Percentiles rank a stretch among this genome's conserved stretches.
Evolutionary conservation across 2,888 invertebrate species (phyloP).

Genomic region (Dascillus cervinus): DNA sequence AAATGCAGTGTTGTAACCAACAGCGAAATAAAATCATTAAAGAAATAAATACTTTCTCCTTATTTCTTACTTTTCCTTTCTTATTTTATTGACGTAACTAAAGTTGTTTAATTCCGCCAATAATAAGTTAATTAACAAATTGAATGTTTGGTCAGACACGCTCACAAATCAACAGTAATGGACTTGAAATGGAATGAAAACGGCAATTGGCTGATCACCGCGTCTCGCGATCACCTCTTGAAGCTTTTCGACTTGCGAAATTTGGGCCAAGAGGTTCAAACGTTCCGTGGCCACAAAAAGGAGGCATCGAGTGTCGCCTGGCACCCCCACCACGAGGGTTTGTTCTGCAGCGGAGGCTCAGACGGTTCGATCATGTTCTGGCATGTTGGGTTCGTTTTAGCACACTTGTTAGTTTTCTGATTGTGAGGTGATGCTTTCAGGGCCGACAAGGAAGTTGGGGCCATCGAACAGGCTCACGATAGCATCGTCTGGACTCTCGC

Average conservation of each 20-base stretch:
- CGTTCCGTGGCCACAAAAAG: constrained; percentile 98
- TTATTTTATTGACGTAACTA: too few relatives aligned
- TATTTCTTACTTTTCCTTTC: too few relatives aligned
- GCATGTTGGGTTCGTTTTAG: constrained; percentile 85
- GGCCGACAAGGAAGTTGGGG: constrained; percentile 95
- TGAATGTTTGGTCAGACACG: too few relatives aligned
- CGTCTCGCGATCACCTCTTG: constrained; percentile 92
- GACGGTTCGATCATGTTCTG: constrained; percentile 98
- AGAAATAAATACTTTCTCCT: too few relatives aligned
- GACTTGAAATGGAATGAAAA: constrained; percentile 99
- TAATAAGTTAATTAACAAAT: too few relatives aligned
- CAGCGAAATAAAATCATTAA: too few relatives aligned
- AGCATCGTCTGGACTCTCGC: constrained; percentile 98
- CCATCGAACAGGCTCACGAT: constrained; percentile 98
- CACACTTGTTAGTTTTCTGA: background rate
- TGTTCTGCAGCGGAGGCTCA: constrained; percentile 97
- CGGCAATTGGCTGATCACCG: constrained; percentile 99
- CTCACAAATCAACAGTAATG: constrained; percentile 99
- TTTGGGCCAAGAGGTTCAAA: constrained; percentile 89
- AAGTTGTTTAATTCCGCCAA: too few relatives aligned
- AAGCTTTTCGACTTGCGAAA: constrained; percentile 97
- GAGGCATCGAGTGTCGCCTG: constrained; percentile 96
- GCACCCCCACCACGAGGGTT: constrained; percentile 96
- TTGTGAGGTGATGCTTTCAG: constrained; percentile 38
- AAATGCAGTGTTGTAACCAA: too few relatives aligned